Base-by-base conservation (phyloP, 2,797 vertebrate species). In the Eutrigla gurnardus region DNA sequence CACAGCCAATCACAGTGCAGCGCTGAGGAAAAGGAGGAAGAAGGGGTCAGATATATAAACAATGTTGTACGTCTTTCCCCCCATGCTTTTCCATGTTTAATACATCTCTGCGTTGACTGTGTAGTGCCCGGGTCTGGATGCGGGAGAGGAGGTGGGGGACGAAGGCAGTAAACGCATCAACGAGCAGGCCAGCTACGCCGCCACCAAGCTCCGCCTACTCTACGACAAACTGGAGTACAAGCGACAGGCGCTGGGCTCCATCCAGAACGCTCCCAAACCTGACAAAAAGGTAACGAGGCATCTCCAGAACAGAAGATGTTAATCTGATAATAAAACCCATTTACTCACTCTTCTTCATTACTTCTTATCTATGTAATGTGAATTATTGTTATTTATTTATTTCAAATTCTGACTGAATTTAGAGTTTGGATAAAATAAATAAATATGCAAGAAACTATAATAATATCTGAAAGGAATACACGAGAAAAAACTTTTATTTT, bases 171-270 rank as follows among this genome's bases (percentile, higher is more conserved):
- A 95, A 85, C 94, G 93, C 75, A 97, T 97, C 85, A 97, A 95
- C 6, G 97, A 99, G 75, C 97, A 98, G 92, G 96, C 96, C 81
- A 98, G 96, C 91, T 98, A 97, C 3, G 97, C 97, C 64, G 96
- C 95, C 25, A 98, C 96, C 74, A 99, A 97, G 85, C 96, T 99
- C 9, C 94, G 94, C 47, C 96, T 96, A 75, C 94, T 99, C 47
- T 96, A 93, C 37, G 98, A 99, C 92, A 98, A 97, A 69, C 96
- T 99, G 78, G 97, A 99, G 73, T 99, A 99, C 88, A 99, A 99
- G 91, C 96, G 95, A 15, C 97, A 99, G 85, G 98, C 98, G 46
- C 93, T 99, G 72, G 96, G 94, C 88, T 98, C 97, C 45, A 96
- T 99, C 87, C 98, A 96, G 86, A 98, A 96, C 14, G 97, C 98